Evolutionary conservation across 2,888 invertebrate species (phyloP).

Genomic region (Sinotaia quadrata): DNA sequence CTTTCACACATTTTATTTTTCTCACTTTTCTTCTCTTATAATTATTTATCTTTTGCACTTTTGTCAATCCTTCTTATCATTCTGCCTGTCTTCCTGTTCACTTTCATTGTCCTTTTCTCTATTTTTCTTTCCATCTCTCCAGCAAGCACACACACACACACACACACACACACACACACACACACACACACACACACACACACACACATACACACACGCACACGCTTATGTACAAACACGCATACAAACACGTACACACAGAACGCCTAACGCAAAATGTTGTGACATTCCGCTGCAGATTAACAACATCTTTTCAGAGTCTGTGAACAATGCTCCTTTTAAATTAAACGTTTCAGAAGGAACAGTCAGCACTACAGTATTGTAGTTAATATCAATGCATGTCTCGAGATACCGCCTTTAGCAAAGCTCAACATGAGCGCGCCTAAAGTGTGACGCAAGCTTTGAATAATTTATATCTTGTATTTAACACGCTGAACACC

Average conservation of each 20-base stretch:
- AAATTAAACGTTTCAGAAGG: too few species aligned
- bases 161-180: not conserved
- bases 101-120: not conserved
- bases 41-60: not conserved
- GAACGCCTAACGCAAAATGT: not conserved
- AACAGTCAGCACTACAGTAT: too few species aligned
- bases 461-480: too few species aligned
- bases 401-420: too few species aligned
- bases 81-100: not conserved
- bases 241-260: not conserved
- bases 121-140: not conserved
- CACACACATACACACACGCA: not conserved
- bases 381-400: too few species aligned
- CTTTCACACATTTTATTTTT: not conserved
- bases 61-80: not conserved
- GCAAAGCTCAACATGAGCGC: too few species aligned
- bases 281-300: too few species aligned
- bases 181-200: not conserved
- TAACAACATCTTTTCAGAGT: too few species aligned
- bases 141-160: not conserved
- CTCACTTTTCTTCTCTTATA: not conserved
- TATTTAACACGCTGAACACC: too few species aligned
- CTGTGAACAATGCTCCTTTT: too few species aligned
- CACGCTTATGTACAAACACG: not conserved
- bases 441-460: too few species aligned